Conservation (phyloP, 1,140 invertebrate genomes). For the Nasonia longicornis region DNA sequence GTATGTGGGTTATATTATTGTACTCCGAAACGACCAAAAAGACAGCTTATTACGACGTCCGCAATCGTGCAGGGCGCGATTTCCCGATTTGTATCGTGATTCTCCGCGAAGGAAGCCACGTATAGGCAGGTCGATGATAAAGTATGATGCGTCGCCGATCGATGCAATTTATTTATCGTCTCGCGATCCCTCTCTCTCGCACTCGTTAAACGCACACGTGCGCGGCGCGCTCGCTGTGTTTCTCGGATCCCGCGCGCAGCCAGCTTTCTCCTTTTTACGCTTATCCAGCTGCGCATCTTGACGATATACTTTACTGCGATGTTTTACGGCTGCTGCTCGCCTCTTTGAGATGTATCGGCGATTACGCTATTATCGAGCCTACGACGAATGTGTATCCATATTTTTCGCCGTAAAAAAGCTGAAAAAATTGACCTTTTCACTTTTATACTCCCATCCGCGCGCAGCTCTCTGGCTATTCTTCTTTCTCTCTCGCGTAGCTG, state of each 20-base stretch:
- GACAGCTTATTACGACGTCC: conserved; percentile 50
- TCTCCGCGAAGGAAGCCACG: conserved; percentile 1
- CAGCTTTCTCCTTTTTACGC: conserved; percentile 16
- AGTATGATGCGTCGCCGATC: conserved; percentile 34
- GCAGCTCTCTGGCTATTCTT: conserved; percentile 37
- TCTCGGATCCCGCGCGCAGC: neutral
- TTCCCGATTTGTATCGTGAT: conserved; percentile 40
- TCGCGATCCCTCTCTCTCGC: neutral
- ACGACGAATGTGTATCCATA: neutral
- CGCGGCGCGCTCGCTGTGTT: neutral
- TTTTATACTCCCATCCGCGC: neutral
- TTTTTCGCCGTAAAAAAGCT: neutral
- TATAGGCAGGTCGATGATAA: conserved; percentile 28
- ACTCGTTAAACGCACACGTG: neutral
- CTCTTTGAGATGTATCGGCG: neutral
- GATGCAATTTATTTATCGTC: conserved; percentile 41
- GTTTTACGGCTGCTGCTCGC: conserved; percentile 9
- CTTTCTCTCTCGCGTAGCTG: conserved; percentile 44
- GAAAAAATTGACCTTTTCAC: neutral
- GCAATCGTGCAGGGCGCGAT: conserved; percentile 16
- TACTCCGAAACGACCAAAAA: neutral
- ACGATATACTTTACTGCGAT: conserved; percentile 23
- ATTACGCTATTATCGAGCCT: neutral
- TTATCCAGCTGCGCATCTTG: conserved; percentile 21
- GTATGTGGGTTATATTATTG: neutral